Conservation (phyloP, 30 jellyfish, hydroid and myxozoan genomes). For the Rhopilema esculentum region DNA sequence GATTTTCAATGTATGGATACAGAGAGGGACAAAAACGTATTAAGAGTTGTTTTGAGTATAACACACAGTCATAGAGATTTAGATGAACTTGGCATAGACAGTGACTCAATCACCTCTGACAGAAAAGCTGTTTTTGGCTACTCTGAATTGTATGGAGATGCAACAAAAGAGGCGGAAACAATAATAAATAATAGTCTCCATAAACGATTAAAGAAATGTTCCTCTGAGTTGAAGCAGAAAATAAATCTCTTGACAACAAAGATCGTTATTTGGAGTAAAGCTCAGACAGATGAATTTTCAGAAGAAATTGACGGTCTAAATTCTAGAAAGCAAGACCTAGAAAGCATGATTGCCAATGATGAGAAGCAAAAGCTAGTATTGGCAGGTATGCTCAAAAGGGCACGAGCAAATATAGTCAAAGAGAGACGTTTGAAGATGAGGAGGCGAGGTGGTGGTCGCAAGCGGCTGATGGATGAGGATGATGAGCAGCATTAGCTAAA, state of each 20-base stretch:
- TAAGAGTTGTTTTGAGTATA: constrained; percentile 23
- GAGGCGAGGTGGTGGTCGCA: constrained; percentile 56
- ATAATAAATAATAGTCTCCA: neutral
- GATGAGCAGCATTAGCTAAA: constrained; percentile 43
- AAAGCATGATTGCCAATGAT: constrained; percentile 2
- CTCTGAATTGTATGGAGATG: constrained; percentile 10
- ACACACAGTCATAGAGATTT: constrained; percentile 10
- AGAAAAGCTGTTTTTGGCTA: constrained; percentile 10
- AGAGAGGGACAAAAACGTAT: constrained; percentile 40
- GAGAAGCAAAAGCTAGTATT: neutral
- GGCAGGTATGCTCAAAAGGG: constrained; percentile 11
- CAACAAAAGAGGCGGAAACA: constrained; percentile 14
- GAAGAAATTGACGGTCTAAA: constrained; percentile 26
- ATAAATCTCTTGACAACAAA: neutral
- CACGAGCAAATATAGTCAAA: constrained; percentile 9
- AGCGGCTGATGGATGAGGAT: constrained; percentile 43
- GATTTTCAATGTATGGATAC: constrained; percentile 34
- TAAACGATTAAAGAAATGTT: neutral
- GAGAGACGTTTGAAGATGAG: constrained; percentile 30
- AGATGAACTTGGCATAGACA: constrained; percentile 12
- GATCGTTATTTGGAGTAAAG: constrained; percentile 15
- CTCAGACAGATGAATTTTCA: neutral
- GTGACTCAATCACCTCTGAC: constrained; percentile 18
- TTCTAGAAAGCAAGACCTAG: neutral
- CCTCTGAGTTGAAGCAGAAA: constrained; percentile 7